Conservation (phyloP, 2,888 invertebrate species). For the Oxycera nigricornis region DNA sequence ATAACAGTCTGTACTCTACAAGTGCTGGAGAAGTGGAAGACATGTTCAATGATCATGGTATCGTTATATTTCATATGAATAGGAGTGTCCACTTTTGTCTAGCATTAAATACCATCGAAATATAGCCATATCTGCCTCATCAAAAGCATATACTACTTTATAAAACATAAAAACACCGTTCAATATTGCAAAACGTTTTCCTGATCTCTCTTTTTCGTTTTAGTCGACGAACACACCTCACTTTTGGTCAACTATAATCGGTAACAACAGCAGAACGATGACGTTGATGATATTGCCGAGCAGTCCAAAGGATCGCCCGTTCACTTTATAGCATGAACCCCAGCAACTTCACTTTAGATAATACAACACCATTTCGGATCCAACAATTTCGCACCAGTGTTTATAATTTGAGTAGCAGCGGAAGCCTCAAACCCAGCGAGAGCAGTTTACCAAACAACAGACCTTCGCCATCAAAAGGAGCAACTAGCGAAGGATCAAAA, state of each 20-base stretch:
- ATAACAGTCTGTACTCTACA: no score
- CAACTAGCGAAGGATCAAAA: slow-evolving; percentile 50
- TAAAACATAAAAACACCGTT: no score
- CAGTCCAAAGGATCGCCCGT: background rate
- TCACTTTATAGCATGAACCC: slow-evolving; percentile 72
- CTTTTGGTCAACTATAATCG: slow-evolving; percentile 60
- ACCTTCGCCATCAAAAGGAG: slow-evolving; percentile 1
- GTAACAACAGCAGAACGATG: slow-evolving; percentile 68
- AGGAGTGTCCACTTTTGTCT: no score
- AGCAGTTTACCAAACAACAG: background rate
- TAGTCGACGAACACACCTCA: slow-evolving; percentile 41
- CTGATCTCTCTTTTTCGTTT: no score
- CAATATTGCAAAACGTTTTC: no score
- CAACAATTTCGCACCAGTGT: slow-evolving; percentile 25
- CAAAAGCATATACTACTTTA: no score
- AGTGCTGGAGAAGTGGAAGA: no score
- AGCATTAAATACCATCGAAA: no score
- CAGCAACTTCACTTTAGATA: slow-evolving; percentile 83
- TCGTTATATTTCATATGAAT: no score
- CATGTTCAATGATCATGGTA: no score
- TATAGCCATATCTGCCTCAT: no score
- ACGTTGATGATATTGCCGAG: slow-evolving; percentile 4
- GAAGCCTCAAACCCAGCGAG: background rate
- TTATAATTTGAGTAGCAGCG: background rate
- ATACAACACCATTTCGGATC: slow-evolving; percentile 44